These are phyloP conservation scores for Leucoma salicis DNA, from an alignment of 2,888 invertebrate species.

Conservation along the genomic window DNA sequence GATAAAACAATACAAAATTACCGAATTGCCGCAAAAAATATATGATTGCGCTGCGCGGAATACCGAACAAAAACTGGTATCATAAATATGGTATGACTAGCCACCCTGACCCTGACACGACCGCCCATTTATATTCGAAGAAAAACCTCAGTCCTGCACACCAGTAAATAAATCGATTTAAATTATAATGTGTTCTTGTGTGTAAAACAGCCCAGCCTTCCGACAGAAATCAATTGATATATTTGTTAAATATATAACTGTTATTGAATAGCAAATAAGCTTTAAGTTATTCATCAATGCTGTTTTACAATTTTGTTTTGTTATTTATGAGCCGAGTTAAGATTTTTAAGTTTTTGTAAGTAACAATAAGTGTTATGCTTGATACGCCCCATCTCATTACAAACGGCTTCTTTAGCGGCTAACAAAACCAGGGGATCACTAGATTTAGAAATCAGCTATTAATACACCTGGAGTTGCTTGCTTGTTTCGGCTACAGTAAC, in stretches of 20 bases:
- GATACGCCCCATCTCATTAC: too few species aligned
- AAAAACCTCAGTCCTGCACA: conserved; percentile 32
- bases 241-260: conserved; percentile 48
- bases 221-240: conserved; percentile 46
- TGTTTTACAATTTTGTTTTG: neutral
- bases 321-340: too few species aligned
- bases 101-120: conserved; percentile 43
- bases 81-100: conserved; percentile 32
- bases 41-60: conserved; percentile 29
- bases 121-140: conserved; percentile 43
- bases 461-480: too few species aligned
- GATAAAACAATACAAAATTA: conserved; percentile 28
- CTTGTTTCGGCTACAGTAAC: too few species aligned
- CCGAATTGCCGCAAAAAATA: conserved; percentile 26
- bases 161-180: conserved; percentile 48
- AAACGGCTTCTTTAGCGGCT: too few species aligned
- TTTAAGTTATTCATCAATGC: neutral
- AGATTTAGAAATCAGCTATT: too few species aligned
- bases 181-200: conserved; percentile 52
- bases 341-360: too few species aligned
- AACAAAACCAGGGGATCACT: too few species aligned
- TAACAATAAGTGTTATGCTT: too few species aligned
- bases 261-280: conserved; percentile 20
- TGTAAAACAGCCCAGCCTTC: conserved; percentile 35
- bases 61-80: conserved; percentile 38